phyloP scores from a whole-genome alignment of 2,113 vertebrate genomes.

The Neodontobutis hainanensis region DNA sequence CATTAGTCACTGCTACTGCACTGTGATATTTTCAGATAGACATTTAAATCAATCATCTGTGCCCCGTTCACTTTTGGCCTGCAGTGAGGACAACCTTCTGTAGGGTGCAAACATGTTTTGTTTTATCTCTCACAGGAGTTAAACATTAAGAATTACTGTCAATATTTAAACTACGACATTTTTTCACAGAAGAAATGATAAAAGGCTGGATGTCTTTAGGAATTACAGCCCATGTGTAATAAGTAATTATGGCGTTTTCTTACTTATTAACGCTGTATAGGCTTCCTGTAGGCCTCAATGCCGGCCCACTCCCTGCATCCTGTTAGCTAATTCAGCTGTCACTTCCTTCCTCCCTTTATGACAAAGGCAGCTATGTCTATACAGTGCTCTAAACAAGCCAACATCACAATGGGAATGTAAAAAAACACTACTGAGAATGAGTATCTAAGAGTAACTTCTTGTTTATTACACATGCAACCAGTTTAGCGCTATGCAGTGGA shows the following conservation, averaged over 20 bases:
- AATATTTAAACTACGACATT: constrained; percentile 21
- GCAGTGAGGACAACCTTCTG: constrained; percentile 35
- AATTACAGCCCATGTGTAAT: constrained; percentile 7
- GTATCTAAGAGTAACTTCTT: background rate
- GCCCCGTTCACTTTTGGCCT: constrained; percentile 29
- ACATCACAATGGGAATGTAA: constrained; percentile 35
- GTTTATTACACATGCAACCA: background rate
- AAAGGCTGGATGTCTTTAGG: constrained; percentile 23
- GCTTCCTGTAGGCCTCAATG: constrained; percentile 51
- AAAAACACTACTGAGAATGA: background rate
- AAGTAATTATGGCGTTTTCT: constrained; percentile 28
- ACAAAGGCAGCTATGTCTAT: constrained; percentile 50
- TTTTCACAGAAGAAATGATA: constrained; percentile 7
- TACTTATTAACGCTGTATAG: constrained; percentile 54
- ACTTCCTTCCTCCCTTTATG: constrained; percentile 63
- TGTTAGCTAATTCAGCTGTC: constrained; percentile 70
- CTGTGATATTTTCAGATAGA: background rate
- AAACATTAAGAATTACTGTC: background rate
- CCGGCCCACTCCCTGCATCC: constrained; percentile 62
- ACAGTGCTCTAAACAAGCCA: constrained; percentile 51
- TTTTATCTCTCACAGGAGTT: background rate
- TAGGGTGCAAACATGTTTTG: constrained; percentile 5
- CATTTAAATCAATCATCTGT: constrained; percentile 14
- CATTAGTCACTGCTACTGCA: constrained; percentile 2
- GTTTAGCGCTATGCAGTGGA: background rate